Base-by-base conservation (phyloP, 53 echinoderm and acorn worm genomes). In the Henricia sp. region DNA sequence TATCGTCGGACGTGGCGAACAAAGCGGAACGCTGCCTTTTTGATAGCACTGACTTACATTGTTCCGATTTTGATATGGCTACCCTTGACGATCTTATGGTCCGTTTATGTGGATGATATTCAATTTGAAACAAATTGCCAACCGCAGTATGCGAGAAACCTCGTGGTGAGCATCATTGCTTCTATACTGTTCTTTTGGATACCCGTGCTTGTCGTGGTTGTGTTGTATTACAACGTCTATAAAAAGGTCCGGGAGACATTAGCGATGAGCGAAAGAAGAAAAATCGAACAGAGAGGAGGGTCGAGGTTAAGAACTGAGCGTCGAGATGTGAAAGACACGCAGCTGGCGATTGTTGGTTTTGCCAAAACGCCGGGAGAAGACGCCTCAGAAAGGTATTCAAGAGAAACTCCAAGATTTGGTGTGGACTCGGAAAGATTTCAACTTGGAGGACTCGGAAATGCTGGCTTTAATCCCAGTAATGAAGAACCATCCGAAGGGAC, bases 141-240 rank as follows among this genome's bases (percentile, higher is more conserved):
- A 42, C 91, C 91, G 1, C 77, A 86, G 77, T 91, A 88, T 52
- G 55, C 76, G 9, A 73, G 72, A 13, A 92, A 88, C 72, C 54
- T 77, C 4, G 55, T 40, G 12, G 85, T 82, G 25, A 88, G 88
- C 32, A 78, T 84, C 26, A 14, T 85, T 19, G 76, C 92, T n/a
- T 82, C 92, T n/a, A 52, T 92, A 4, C 21, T 92, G 3, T 84
- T 92, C 38, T 92, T 92, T 59, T 92, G 92, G 92, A 68, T 92
- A n/a, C 92, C 92, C 29, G 71, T 92, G 11, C 3, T 26, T 12
- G 14, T 85, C 25, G 82, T 80, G 2, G 55, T 68, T 9, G 52
- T 80, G 13, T 64, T 92, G 16, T 92, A 92, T 54, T 38, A 34
- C 24, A 20, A 41, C 20, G 63, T 80, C 63, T 44, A 63, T 36